Evolutionary conservation across 2,888 invertebrate species (phyloP).

Genomic region (Drosophila formosana): DNA sequence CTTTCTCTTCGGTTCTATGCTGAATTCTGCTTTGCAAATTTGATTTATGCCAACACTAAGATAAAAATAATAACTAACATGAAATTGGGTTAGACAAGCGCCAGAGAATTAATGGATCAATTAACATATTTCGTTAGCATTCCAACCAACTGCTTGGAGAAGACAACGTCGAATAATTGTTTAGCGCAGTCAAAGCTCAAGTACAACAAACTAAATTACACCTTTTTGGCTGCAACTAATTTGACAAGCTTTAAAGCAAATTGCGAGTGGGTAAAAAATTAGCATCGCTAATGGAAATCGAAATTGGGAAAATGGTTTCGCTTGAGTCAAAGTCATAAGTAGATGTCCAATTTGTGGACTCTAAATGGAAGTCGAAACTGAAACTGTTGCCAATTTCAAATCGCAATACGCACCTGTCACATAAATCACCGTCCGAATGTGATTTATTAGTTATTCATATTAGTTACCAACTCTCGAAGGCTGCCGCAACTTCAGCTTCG

Average conservation of each 20-base stretch:
- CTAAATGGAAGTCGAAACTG: conserved; percentile 60
- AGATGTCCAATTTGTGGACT: conserved; percentile 69
- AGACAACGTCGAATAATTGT: conserved; percentile 3
- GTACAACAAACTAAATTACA: conserved; percentile 29
- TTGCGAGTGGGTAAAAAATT: conserved; percentile 46
- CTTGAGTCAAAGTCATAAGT: conserved; percentile 36
- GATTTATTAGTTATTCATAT: conserved; percentile 80
- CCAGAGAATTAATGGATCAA: conserved; percentile 1
- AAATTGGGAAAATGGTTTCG: conserved; percentile 2
- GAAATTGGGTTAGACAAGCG: conserved; percentile 2
- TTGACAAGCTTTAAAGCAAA: conserved; percentile 56
- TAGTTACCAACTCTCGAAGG: conserved; percentile 65
- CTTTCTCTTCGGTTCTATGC: background rate
- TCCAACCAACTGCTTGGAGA: background rate
- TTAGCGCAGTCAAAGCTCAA: conserved; percentile 11
- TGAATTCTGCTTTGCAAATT: background rate
- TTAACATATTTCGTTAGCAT: background rate
- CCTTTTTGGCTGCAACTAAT: conserved; percentile 41
- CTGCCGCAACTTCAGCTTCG: conserved; percentile 32
- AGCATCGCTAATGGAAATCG: conserved; percentile 44
- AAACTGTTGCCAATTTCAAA: conserved; percentile 77
- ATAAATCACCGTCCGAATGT: conserved; percentile 75
- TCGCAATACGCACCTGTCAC: conserved; percentile 80
- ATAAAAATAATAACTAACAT: background rate
- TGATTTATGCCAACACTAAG: background rate